A percentile compares a stretch with the other conserved stretches of the same genome.
Evolutionary conservation across 2,113 vertebrate species (phyloP).

Genomic region (Motacilla tschutschensis): DNA sequence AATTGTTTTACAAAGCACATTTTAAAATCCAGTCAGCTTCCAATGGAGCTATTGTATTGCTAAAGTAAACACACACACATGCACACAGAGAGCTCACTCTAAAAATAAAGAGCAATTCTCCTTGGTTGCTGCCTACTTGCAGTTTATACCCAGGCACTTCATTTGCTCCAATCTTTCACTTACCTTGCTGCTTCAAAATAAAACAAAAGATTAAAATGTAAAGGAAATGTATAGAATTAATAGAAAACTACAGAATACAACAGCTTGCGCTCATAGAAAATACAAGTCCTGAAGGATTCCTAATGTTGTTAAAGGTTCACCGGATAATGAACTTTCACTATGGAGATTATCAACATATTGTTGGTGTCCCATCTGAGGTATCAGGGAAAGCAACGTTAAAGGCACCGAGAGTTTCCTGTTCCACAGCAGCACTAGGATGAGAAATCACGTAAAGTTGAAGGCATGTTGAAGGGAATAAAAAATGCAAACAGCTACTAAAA

Average conservation of each 20-base stretch:
- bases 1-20: not conserved
- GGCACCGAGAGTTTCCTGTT: constrained; percentile 48
- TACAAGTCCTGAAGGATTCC: constrained; percentile 50
- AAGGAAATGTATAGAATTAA: constrained; percentile 41
- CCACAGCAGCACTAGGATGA: constrained; percentile 16
- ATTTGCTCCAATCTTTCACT: constrained; percentile 53
- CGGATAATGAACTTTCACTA: constrained; percentile 61
- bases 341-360: constrained; percentile 48
- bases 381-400: constrained; percentile 37
- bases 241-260: constrained; percentile 63
- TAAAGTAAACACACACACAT: not conserved
- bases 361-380: constrained; percentile 45
- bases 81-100: not conserved
- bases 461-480: not conserved
- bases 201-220: constrained; percentile 54
- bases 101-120: constrained; percentile 16
- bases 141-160: constrained; percentile 3
- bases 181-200: constrained; percentile 72
- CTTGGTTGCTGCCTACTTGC: constrained; percentile 14
- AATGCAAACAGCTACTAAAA: constrained; percentile 47
- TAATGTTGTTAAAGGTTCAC: constrained; percentile 56
- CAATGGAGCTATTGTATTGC: not conserved
- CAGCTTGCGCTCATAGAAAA: constrained; percentile 55
- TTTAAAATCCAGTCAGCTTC: constrained; percentile 5
- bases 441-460: constrained; percentile 45